Base-by-base conservation (phyloP, 2,797 vertebrate species). In the Jordanella pulchra region DNA sequence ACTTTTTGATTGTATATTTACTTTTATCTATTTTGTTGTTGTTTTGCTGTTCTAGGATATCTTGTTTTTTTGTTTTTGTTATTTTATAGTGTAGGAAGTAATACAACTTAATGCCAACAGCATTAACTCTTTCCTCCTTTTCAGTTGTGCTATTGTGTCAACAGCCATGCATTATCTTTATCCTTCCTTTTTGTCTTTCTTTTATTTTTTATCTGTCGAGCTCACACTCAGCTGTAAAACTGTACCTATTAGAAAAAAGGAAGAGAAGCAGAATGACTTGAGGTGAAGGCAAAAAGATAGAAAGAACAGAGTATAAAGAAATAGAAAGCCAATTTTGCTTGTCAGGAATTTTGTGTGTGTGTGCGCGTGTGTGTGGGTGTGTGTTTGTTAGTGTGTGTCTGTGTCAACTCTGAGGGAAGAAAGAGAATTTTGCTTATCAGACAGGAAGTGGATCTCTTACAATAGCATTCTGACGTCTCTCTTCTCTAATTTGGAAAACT, bases 391-490 rank as follows among this genome's bases (percentile, higher is more conserved):
- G 28, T 32, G 45, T 51, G 65, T 61, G 55, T 56, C 71, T 55
- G 44, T 63, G 35, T 39, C 35, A 39, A 39, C 61, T 39, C 58
- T 61, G 58, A 39, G 4, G 58, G 58, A 61, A 80, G 85, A 86
- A 77, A 81, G 80, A 83, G 83, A 92, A 92, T 75, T 94, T 91
- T 94, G 94, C 93, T 95, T 94, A 93, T 94, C 90, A 75, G 89
- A 93, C 92, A 87, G 87, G 92, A 93, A 94, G 92, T 92, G 84
- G 93, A 93, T 94, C 93, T 91, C 90, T 92, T 93, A 94, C 93
- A 94, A 91, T 89, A 92, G 84, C 87, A 85, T 86, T 91, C 89
- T 92, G 89, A 91, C 89, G 83, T 92, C 90, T 91, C 80, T 75
- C 74, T 83, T 87, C 91, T 89, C 86, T 89, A 91, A 92, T 92